These are phyloP conservation scores for Anastrepha ludens DNA, from an alignment of 1,140 invertebrate species.

Conservation along the genomic window DNA sequence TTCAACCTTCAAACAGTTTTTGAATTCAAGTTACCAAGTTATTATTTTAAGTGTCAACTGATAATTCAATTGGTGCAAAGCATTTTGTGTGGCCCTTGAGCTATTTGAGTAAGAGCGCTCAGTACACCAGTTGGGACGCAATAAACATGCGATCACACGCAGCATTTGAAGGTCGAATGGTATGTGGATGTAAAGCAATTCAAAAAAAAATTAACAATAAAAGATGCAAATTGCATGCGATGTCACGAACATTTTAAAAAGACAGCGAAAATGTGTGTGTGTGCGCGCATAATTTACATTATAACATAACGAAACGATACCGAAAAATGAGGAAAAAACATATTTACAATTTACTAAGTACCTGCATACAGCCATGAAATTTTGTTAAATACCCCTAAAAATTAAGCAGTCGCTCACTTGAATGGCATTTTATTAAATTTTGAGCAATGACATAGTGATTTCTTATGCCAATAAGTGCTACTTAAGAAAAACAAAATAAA, in stretches of 20 bases:
- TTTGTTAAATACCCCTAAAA: no score
- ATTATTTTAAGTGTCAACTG: not conserved
- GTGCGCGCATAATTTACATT: not conserved
- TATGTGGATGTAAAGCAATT: not conserved
- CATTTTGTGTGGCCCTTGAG: not conserved
- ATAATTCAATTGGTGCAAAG: not conserved
- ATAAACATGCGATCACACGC: not conserved
- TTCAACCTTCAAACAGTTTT: not conserved
- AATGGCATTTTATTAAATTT: no score
- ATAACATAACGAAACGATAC: no score
- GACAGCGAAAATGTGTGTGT: not conserved
- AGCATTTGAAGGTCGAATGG: not conserved
- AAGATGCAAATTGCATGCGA: not conserved
- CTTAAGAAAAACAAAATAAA: no score
- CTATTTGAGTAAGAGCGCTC: not conserved
- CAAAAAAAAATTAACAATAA: not conserved
- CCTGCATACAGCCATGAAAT: no score
- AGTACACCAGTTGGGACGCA: not conserved
- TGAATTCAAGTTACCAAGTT: not conserved
- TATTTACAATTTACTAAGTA: no score
- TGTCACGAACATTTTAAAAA: not conserved
- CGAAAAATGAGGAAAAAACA: no score
- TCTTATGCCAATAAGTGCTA: no score
- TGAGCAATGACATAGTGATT: no score
- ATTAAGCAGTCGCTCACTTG: no score